These are phyloP conservation scores for Glossosoma conforme DNA, from an alignment of 1,140 invertebrate genomes.

Conservation along the genomic window DNA sequence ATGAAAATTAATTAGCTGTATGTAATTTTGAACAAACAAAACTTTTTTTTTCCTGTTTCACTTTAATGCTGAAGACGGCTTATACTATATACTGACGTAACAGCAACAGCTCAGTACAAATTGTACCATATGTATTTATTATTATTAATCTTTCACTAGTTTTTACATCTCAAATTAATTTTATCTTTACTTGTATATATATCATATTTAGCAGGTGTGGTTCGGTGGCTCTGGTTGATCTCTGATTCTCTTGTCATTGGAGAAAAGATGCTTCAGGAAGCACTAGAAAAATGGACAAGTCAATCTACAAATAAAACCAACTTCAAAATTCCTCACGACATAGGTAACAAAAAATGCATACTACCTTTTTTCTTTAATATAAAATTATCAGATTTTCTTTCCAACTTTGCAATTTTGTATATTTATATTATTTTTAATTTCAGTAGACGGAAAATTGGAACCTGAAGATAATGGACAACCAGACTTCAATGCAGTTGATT, in stretches of 20 bases:
- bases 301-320: constrained; percentile 16
- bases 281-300: constrained; percentile 39
- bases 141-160: no score
- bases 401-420: background rate
- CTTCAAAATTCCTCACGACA: constrained; percentile 27
- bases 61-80: no score
- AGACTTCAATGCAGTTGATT: constrained; percentile 24
- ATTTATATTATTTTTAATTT: constrained; percentile 11
- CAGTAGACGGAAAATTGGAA: constrained; percentile 29
- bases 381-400: background rate
- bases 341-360: constrained; percentile 10
- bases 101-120: no score
- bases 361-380: background rate
- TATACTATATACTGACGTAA: no score
- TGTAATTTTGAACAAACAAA: no score
- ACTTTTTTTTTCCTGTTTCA: no score
- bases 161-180: no score
- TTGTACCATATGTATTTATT: no score
- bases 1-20: no score
- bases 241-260: constrained; percentile 40
- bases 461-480: constrained; percentile 21
- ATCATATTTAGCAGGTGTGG: constrained; percentile 34
- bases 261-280: constrained; percentile 44
- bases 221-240: constrained; percentile 41
- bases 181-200: constrained; percentile 3